Evolutionary conservation across 2,888 invertebrate genomes (phyloP), one percentile per base, ranked within the genome.

Genomic region (Frankliniella fusca): DNA sequence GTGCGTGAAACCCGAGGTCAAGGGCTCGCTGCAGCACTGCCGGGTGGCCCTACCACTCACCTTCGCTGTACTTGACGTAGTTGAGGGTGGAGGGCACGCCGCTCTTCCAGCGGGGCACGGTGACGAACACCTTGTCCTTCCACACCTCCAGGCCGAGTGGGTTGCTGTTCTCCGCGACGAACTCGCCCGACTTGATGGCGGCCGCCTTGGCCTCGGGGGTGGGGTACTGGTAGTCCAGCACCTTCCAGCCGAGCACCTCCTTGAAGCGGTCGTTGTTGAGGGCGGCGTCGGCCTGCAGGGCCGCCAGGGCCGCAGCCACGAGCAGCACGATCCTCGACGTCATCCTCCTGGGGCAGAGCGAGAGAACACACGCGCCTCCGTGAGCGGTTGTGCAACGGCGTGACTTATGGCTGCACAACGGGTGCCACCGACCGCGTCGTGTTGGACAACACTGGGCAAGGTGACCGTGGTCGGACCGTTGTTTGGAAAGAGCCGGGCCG

Each of bases 11-110:
- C 38, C 9, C 79, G 7, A 15, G 15, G 20, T 79, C 27, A 79
- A 15, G 38, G 28, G 18, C 38, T 38, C 38, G 38, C 38, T 38
- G 38, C 38, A 38, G 38, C 38, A 38, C 38, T 38, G 38, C 38
- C 38, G 38, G 15, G 38, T 79, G 7, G n/a, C 80, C 23, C 5
- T 11, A 5, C 70, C 23, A 23, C 70, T 76, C 27, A 76, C 70
- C 70, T 27, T 76, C 70, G 70, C 23, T 76, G 70, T 76, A 85
- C 83, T 92, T 90, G 48, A 94, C 88, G 86, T 93, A 94, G 86
- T 92, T 93, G 7, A 94, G 87, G 0, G 93, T 91, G 11, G 94
- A 91, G 12, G 92, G 93, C 0, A 94, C 93, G 0, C 94, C 94
- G 38, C 90, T 88, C 87, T 92, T 90, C 86, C 95, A 90, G 81